Conservation (phyloP, 1,140 invertebrate species). For the Rhyacophila brunnea region DNA sequence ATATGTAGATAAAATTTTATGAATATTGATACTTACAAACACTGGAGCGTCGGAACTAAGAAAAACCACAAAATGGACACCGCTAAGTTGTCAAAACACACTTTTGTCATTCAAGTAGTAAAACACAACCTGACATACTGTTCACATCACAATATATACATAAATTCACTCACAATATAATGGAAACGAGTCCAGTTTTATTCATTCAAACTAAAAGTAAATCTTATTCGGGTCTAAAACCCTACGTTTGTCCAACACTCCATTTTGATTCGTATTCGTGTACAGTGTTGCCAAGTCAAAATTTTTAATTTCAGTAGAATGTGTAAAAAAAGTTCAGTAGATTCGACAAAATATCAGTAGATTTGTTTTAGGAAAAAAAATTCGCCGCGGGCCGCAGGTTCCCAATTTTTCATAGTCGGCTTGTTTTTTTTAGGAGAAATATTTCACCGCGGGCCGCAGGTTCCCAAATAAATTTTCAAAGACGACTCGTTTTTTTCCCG, state of each 20-base stretch:
- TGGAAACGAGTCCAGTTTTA: slow-evolving; percentile 4
- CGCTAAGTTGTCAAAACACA: slow-evolving; percentile 29
- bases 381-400: too few species aligned
- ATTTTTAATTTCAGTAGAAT: too few species aligned
- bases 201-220: slow-evolving; percentile 17
- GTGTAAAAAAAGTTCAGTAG: too few species aligned
- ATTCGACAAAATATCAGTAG: too few species aligned
- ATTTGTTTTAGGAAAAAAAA: too few species aligned
- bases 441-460: too few species aligned
- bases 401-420: too few species aligned
- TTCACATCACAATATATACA: slow-evolving; percentile 5
- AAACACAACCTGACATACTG: slow-evolving; percentile 8
- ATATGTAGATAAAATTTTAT: background rate
- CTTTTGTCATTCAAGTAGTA: slow-evolving; percentile 6
- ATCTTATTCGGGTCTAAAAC: slow-evolving; percentile 18
- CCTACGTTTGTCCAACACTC: slow-evolving; percentile 18
- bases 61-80: slow-evolving; percentile 27
- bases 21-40: slow-evolving; percentile 18
- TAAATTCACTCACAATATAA: background rate
- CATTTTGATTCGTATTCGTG: slow-evolving; percentile 25
- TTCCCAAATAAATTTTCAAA: too few species aligned
- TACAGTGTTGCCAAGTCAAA: too few species aligned
- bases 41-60: slow-evolving; percentile 23
- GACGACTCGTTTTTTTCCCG: too few species aligned
- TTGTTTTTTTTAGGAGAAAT: too few species aligned